These are phyloP conservation scores for Cossypha caffra DNA, from an alignment of 2,797 vertebrate genomes.

Conservation along the genomic window DNA sequence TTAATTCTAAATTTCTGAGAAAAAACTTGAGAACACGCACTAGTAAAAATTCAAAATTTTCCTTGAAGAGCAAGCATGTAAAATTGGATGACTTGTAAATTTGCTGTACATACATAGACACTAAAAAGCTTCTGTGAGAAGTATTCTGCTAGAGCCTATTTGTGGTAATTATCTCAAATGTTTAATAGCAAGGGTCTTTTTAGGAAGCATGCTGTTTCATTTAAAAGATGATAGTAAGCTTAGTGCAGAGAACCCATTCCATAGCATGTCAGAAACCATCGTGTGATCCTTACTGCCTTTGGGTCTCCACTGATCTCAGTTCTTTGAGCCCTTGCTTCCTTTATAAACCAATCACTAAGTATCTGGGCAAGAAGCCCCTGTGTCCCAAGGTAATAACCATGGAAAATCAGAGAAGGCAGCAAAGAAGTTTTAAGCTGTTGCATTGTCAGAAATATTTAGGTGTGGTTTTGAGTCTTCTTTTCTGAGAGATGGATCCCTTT, in stretches of 20 bases:
- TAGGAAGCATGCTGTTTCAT: background rate
- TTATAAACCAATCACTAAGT: background rate
- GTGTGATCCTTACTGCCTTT: background rate
- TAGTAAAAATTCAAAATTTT: background rate
- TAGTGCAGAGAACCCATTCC: background rate
- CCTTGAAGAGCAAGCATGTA: background rate
- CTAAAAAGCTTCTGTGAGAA: background rate
- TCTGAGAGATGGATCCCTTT: background rate
- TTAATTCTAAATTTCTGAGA: background rate
- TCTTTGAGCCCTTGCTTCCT: background rate
- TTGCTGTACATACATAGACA: background rate
- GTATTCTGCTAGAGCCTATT: background rate
- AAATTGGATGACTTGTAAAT: background rate
- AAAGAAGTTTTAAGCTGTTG: background rate
- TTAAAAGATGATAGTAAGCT: background rate
- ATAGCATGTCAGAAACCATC: background rate
- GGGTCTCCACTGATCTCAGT: background rate
- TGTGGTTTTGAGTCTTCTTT: background rate
- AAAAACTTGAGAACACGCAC: background rate
- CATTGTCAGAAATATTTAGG: background rate
- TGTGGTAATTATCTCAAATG: background rate
- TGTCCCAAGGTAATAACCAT: background rate
- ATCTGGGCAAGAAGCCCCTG: background rate
- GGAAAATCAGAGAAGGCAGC: background rate
- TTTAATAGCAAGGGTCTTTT: background rate